Evolutionary conservation across 1,140 invertebrate genomes (phyloP).

Genomic region (Bombus consobrinus): DNA sequence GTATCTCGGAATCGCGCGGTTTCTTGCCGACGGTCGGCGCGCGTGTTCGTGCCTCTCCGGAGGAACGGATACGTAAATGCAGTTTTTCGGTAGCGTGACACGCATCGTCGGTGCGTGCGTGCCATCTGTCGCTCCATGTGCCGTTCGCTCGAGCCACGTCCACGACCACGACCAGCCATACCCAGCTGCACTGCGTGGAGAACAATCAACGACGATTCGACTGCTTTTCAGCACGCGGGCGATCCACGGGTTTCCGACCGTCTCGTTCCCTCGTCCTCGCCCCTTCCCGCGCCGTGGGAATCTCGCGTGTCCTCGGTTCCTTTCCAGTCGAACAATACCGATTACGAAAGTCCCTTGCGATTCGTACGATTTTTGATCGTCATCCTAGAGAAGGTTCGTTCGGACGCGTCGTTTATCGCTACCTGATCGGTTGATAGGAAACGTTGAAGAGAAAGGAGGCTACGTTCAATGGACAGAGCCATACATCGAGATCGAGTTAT

Average conservation of each 20-base stretch:
- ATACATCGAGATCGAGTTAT: no score
- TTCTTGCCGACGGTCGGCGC: background rate
- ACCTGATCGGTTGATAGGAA: background rate
- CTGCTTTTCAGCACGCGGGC: background rate
- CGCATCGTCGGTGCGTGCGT: slow-evolving; percentile 65
- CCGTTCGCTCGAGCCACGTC: slow-evolving; percentile 45
- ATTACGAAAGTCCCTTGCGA: slow-evolving; percentile 47
- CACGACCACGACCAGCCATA: slow-evolving; percentile 6
- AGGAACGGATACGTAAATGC: slow-evolving; percentile 19
- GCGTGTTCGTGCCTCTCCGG: background rate
- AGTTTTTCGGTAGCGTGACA: slow-evolving; percentile 15
- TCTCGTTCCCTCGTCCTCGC: background rate
- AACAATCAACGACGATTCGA: slow-evolving; percentile 32
- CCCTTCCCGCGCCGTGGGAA: slow-evolving; percentile 33
- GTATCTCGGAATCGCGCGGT: background rate
- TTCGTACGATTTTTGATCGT: slow-evolving; percentile 42
- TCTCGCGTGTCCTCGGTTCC: slow-evolving; percentile 52
- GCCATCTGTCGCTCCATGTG: slow-evolving; percentile 77
- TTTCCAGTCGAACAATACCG: slow-evolving; percentile 56
- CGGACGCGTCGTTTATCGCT: background rate
- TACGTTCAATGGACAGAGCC: background rate
- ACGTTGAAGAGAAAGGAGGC: background rate
- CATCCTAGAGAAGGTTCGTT: background rate
- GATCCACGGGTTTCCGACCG: slow-evolving; percentile 18
- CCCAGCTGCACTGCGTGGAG: background rate